Evolutionary conservation across 2,797 vertebrate genomes (phyloP).

Genomic region (Hemibagrus guttatus): DNA sequence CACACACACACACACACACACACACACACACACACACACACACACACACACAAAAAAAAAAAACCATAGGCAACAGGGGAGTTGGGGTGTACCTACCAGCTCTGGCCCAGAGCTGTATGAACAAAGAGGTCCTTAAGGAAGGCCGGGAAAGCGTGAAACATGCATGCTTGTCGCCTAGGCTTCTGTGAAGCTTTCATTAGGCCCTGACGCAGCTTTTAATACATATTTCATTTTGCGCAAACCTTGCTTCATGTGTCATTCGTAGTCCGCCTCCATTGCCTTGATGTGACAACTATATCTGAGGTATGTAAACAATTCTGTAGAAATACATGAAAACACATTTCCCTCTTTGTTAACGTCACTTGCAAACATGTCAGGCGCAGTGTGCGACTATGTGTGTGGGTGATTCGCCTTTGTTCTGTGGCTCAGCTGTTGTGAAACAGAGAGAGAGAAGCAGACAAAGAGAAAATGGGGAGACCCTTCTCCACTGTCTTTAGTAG

Average conservation of each 20-base stretch:
- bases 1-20: slow-evolving; percentile 6
- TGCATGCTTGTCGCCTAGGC: slow-evolving; percentile 39
- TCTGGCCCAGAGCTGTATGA: slow-evolving; percentile 48
- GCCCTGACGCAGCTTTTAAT: slow-evolving; percentile 58
- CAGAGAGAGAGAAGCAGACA: slow-evolving; percentile 34
- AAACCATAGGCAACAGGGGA: slow-evolving; percentile 51
- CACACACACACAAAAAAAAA: slow-evolving; percentile 14
- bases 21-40: slow-evolving; percentile 13
- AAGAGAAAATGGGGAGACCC: slow-evolving; percentile 29
- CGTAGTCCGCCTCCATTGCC: slow-evolving; percentile 59
- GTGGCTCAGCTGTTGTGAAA: slow-evolving; percentile 47
- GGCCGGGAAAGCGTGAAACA: slow-evolving; percentile 51
- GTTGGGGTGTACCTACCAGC: slow-evolving; percentile 48
- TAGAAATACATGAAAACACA: slow-evolving; percentile 72
- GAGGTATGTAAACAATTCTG: slow-evolving; percentile 75
- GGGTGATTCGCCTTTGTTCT: slow-evolving; percentile 55
- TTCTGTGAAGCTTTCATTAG: slow-evolving; percentile 53
- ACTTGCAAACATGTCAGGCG: slow-evolving; percentile 51
- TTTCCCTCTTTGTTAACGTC: slow-evolving; percentile 72
- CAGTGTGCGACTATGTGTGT: slow-evolving; percentile 38
- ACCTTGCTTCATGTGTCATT: slow-evolving; percentile 55
- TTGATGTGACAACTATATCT: slow-evolving; percentile 71
- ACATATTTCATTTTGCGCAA: slow-evolving; percentile 61
- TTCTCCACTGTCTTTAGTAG: slow-evolving; percentile 53
- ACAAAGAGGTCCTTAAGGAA: slow-evolving; percentile 58